Evolutionary conservation across 2,888 invertebrate genomes (phyloP), one percentile per base, ranked within the genome.

Genomic region (Salticus scenicus): DNA sequence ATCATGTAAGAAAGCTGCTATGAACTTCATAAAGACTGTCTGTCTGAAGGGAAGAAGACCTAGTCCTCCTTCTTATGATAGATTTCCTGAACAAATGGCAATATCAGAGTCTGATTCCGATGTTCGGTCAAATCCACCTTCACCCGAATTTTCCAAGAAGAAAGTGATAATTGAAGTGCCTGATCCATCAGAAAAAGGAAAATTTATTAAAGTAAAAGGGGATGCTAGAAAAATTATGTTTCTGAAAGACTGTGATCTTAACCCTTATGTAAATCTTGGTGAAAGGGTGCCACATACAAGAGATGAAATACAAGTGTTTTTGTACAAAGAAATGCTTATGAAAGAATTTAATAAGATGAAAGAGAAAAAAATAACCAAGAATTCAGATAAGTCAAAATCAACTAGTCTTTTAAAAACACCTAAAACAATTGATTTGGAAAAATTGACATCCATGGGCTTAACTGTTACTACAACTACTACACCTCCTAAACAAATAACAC

Each of bases 1-100:
- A 0, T 83, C 87, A 0, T 70, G 79, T 30, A 87, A 87, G 27
- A 80, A 87, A 42, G 87, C 87, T 28, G 87, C 87, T 20, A 87
- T 83, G 87, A 76, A 87, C 41, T 87, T 87, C 31, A 87, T 87
- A 12, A 83, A 80, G 20, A 83, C 74, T 1, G 87, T 87, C 5
- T 87, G 87, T 42, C 14, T 51, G 8, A 79, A 80, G 28, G 79
- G 79, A 8, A 33, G 75, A 17, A 37, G 75, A 7, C 77, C 83
- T 4, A 28, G 37, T 0, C 66, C 70, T 12, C 51, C 70, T 7
- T 64, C 72, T n/a, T 8, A 69, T 20, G 30, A 69, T n/a, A 27
- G 51, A 12, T 27, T 64, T 28, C 51, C 37, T 5, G 20, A 47
- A n/a, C 7, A 17, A 10, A 28, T 80, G 27, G n/a, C 37, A 5